Evolutionary conservation across 2,113 vertebrate species (phyloP).

Genomic region (Indicator indicator): DNA sequence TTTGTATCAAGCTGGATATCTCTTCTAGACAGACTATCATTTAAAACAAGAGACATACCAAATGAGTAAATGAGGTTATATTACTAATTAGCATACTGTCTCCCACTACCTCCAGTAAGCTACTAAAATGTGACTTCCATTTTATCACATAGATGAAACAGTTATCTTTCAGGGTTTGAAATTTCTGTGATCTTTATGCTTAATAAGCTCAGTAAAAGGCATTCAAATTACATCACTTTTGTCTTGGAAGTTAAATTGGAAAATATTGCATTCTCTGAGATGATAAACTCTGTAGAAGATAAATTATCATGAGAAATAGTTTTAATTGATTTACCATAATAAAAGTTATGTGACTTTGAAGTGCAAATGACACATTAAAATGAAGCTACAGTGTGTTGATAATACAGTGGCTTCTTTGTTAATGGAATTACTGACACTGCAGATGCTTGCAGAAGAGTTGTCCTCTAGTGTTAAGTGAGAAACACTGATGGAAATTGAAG

Average conservation of each 20-base stretch:
- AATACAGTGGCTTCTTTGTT: conserved; percentile 83
- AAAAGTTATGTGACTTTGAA: conserved; percentile 87
- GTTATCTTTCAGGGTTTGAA: conserved; percentile 85
- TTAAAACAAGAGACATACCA: conserved; percentile 71
- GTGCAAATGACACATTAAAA: conserved; percentile 88
- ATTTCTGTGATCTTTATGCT: conserved; percentile 86
- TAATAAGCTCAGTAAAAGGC: conserved; percentile 85
- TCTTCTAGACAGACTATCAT: conserved; percentile 68
- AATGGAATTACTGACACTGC: conserved; percentile 83
- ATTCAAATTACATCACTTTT: conserved; percentile 86
- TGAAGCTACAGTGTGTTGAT: conserved; percentile 84
- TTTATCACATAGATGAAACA: conserved; percentile 86
- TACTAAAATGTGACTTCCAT: conserved; percentile 78
- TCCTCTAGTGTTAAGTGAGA: conserved; percentile 76
- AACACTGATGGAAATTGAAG: conserved; percentile 69
- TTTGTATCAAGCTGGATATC: conserved; percentile 74
- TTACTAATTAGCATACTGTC: conserved; percentile 82
- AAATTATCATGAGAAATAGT: conserved; percentile 88
- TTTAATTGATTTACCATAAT: conserved; percentile 89
- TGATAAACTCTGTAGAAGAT: conserved; percentile 84
- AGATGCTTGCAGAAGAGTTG: conserved; percentile 74
- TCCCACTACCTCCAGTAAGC: conserved; percentile 73
- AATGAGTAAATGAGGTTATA: conserved; percentile 82
- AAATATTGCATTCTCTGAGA: conserved; percentile 84
- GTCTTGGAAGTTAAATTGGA: conserved; percentile 85